Evolutionary conservation across 2,797 vertebrate species (phyloP).

Genomic region (Acrossocheilus fasciatus): DNA sequence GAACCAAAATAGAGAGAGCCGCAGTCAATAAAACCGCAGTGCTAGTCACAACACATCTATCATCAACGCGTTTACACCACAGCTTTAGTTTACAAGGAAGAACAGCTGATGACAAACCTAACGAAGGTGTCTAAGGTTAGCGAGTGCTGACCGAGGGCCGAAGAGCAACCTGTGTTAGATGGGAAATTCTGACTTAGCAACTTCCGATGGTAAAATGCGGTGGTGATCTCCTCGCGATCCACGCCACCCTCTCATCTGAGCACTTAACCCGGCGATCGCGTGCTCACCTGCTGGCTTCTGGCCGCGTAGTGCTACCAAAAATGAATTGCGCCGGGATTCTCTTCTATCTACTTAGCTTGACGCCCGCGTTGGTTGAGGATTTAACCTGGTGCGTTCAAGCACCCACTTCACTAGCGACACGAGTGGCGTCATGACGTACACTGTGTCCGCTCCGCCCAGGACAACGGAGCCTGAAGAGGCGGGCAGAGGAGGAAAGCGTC

Average conservation of each 20-base stretch:
- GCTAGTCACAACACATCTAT: background rate
- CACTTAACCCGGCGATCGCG: background rate
- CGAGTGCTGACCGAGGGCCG: slow-evolving; percentile 9
- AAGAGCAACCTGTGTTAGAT: background rate
- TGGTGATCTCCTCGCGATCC: background rate
- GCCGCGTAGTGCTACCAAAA: background rate
- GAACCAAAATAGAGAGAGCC: slow-evolving; percentile 5
- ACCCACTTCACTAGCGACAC: slow-evolving; percentile 23
- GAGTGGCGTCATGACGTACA: slow-evolving; percentile 46
- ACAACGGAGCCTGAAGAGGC: background rate
- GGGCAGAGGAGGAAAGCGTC: background rate
- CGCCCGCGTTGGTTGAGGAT: slow-evolving; percentile 21
- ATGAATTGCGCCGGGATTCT: background rate
- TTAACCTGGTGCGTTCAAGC: slow-evolving; percentile 50
- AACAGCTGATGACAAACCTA: background rate
- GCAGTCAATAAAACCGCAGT: background rate
- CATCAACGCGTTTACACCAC: background rate
- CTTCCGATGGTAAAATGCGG: slow-evolving; percentile 6
- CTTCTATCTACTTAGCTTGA: slow-evolving; percentile 24
- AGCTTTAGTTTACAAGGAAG: background rate
- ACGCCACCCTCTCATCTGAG: background rate
- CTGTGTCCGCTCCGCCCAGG: background rate
- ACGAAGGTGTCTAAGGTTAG: background rate
- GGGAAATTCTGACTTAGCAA: slow-evolving; percentile 25
- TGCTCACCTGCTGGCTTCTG: slow-evolving; percentile 27